phyloP scores from a whole-genome alignment of 2,797 vertebrate species.

The Geotrypetes seraphini region DNA sequence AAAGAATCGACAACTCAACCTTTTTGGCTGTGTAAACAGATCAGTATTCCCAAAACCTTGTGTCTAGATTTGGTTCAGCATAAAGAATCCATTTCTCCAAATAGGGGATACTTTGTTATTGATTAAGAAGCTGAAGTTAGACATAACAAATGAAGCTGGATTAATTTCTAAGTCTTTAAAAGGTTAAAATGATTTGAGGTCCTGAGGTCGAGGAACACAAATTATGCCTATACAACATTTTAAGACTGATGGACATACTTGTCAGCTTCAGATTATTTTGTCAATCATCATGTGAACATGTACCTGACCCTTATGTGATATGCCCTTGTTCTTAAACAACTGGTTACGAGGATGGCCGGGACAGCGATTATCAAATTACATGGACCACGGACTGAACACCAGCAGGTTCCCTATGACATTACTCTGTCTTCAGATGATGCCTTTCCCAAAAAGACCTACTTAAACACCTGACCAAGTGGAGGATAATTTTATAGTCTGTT shows the following conservation, averaged over 20 bases:
- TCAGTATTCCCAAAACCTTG: too few species aligned
- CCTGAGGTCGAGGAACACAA: conserved; percentile 58
- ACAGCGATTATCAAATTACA: conserved; percentile 70
- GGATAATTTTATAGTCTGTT: too few species aligned
- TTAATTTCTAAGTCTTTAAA: conserved; percentile 38
- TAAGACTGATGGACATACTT: conserved; percentile 31
- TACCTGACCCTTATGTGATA: conserved; percentile 46
- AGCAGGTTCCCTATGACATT: too few species aligned
- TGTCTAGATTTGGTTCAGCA: too few species aligned
- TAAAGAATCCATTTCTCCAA: too few species aligned
- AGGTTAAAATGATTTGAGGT: conserved; percentile 30
- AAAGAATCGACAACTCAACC: too few species aligned
- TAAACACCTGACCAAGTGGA: too few species aligned
- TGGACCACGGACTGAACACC: too few species aligned
- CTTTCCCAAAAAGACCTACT: too few species aligned
- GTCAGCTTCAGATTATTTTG: conserved; percentile 23
- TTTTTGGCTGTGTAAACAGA: too few species aligned
- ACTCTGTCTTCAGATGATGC: too few species aligned
- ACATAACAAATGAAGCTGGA: conserved; percentile 45
- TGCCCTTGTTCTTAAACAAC: conserved; percentile 46
- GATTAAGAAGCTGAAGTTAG: conserved; percentile 40
- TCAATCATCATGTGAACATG: conserved; percentile 32
- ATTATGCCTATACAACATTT: conserved; percentile 54
- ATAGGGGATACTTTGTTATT: too few species aligned
- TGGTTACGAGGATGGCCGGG: conserved; percentile 57